These are phyloP conservation scores for Theocolax elegans DNA, from an alignment of 1,140 invertebrate genomes.

Conservation along the genomic window DNA sequence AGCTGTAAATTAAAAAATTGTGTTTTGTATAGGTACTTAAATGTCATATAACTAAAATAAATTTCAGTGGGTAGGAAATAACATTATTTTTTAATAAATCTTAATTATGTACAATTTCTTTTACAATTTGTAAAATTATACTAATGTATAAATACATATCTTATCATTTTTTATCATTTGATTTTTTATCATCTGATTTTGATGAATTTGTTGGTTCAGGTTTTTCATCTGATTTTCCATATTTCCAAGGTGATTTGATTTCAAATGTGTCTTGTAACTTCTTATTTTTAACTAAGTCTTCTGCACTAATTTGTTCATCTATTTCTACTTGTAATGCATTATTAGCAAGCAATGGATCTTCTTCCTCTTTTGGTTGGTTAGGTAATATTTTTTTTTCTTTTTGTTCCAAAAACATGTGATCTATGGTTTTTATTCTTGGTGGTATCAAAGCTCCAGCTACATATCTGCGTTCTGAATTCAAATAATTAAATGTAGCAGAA, in stretches of 20 bases:
- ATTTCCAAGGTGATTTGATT: background rate
- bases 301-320: background rate
- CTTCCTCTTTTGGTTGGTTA: background rate
- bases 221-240: background rate
- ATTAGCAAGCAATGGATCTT: background rate
- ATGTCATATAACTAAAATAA: too few relatives aligned
- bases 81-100: too few relatives aligned
- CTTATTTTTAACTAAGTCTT: background rate
- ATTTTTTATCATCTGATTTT: background rate
- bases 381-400: background rate
- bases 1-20: too few relatives aligned
- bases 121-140: background rate
- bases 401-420: conserved; percentile 10
- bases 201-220: background rate
- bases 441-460: conserved; percentile 84
- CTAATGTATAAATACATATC: too few relatives aligned
- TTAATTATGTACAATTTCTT: background rate
- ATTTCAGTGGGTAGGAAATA: too few relatives aligned
- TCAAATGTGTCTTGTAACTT: background rate
- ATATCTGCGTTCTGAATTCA: conserved; percentile 79
- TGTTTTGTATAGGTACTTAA: too few relatives aligned
- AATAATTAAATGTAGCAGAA: conserved; percentile 84
- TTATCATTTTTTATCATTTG: background rate
- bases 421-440: conserved; percentile 60
- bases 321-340: too few relatives aligned